These are phyloP conservation scores for Oreotragus oreotragus DNA, from an alignment of 2,113 vertebrate genomes.

Conservation along the genomic window DNA sequence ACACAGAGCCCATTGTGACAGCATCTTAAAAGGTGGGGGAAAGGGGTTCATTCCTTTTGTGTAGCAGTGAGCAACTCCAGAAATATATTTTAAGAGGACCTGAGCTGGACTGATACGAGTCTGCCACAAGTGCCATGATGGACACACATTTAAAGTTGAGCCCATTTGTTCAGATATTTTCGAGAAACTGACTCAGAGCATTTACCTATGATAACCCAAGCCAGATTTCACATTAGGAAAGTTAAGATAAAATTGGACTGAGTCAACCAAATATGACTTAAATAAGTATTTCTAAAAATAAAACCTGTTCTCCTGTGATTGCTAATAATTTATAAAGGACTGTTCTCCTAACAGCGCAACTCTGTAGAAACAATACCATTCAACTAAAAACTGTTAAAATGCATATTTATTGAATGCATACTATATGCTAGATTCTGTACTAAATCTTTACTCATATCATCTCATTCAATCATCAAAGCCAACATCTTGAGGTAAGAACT, in stretches of 20 bases:
- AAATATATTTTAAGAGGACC: background rate
- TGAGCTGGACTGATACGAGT: background rate
- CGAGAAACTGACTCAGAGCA: background rate
- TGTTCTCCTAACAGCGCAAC: background rate
- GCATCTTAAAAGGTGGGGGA: conserved; percentile 82
- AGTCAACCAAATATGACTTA: background rate
- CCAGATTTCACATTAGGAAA: background rate
- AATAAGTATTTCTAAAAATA: background rate
- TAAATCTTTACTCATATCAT: background rate
- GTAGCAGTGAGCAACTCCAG: background rate
- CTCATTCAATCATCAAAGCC: background rate
- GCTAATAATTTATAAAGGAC: background rate
- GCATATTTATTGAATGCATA: background rate
- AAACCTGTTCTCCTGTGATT: background rate
- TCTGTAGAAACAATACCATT: background rate
- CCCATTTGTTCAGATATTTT: background rate
- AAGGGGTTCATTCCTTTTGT: background rate
- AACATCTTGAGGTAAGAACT: background rate
- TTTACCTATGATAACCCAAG: background rate
- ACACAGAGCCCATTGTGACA: conserved; percentile 98
- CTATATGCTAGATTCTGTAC: background rate
- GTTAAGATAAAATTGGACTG: background rate
- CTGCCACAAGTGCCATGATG: too few relatives aligned
- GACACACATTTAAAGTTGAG: background rate
- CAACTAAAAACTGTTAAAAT: background rate